Conservation (phyloP, 37 sponge, comb jelly and placozoan genomes). For the Cliona cf. orientalis region DNA sequence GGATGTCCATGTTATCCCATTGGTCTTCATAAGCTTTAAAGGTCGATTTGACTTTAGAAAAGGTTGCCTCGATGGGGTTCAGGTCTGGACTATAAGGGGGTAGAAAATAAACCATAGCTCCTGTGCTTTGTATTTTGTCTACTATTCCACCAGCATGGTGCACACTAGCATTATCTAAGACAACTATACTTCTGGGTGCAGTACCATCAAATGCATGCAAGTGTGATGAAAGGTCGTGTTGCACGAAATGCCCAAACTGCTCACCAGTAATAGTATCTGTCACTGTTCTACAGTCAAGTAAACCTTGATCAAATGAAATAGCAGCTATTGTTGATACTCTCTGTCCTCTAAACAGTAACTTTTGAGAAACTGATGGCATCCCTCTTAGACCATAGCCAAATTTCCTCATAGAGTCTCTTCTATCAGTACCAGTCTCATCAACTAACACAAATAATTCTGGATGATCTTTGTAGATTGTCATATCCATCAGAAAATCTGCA, state of each 20-base stretch:
- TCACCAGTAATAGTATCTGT: not conserved
- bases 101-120: not conserved
- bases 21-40: no score
- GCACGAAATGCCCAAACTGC: not conserved
- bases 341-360: no score
- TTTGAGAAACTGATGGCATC: not conserved
- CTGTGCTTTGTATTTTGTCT: not conserved
- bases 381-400: no score
- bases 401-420: no score
- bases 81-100: not conserved
- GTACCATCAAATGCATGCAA: not conserved
- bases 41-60: no score
- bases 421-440: no score
- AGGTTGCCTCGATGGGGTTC: no score
- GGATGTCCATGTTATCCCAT: no score
- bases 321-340: not conserved
- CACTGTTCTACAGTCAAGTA: not conserved
- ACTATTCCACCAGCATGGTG: not conserved
- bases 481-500: no score
- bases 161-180: not conserved
- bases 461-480: no score
- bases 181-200: not conserved
- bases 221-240: not conserved
- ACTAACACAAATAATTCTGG: no score
- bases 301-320: not conserved